Conservation (phyloP, 2,888 invertebrate genomes). For the Napeogenes sylphis region DNA sequence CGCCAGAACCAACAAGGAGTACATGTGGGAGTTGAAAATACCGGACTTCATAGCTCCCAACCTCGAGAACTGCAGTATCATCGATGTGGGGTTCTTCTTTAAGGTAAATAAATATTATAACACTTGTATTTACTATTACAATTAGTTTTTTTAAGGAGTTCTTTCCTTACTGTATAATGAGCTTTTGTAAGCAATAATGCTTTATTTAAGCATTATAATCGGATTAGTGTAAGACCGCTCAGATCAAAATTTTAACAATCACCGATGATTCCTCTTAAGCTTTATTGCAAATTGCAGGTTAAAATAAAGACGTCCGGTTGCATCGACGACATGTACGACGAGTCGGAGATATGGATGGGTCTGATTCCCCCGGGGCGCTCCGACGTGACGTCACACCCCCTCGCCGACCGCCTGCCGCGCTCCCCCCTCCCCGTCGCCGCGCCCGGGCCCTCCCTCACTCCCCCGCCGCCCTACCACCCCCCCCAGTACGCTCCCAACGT, state of each 20-base stretch:
- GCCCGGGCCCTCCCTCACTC: slow-evolving; percentile 10
- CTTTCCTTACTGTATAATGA: too few species aligned
- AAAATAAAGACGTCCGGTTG: slow-evolving; percentile 56
- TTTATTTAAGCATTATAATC: too few species aligned
- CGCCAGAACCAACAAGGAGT: slow-evolving; percentile 36
- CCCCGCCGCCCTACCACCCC: background rate
- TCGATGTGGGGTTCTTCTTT: slow-evolving; percentile 54
- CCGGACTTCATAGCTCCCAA: slow-evolving; percentile 51
- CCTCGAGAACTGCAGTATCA: slow-evolving; percentile 50
- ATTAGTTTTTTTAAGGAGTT: too few species aligned
- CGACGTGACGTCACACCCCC: slow-evolving; percentile 40
- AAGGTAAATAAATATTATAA: slow-evolving; percentile 41
- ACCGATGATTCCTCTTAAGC: too few species aligned
- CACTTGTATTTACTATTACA: too few species aligned
- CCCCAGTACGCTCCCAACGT: slow-evolving; percentile 8
- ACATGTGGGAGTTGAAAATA: slow-evolving; percentile 41
- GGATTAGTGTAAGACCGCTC: too few species aligned
- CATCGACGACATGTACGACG: slow-evolving; percentile 50
- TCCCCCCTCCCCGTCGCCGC: slow-evolving; percentile 47
- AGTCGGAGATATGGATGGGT: slow-evolving; percentile 53
- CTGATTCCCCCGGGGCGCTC: slow-evolving; percentile 42
- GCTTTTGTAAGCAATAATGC: too few species aligned
- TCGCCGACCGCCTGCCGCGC: slow-evolving; percentile 45
- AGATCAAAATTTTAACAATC: too few species aligned
- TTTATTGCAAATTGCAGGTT: slow-evolving; percentile 37